Evolutionary conservation across 2,113 vertebrate species (phyloP), one percentile per base, ranked within the genome.

Genomic region (Coryphaenoides rupestris): DNA sequence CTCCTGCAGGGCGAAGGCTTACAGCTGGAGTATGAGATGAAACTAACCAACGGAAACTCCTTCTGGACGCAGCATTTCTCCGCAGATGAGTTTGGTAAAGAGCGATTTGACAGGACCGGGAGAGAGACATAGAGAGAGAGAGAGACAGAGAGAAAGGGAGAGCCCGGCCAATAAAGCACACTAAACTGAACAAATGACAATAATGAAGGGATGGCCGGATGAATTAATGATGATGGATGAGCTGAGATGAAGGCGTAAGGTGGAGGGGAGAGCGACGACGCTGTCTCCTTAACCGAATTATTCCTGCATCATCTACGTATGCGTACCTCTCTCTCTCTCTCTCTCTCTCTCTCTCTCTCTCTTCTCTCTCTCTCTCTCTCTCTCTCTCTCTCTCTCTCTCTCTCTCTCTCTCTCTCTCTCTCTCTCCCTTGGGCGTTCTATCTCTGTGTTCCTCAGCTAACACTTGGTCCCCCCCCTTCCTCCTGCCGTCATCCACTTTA

Each of bases 51-150:
- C 0, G 95, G 95, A 56, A 92, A 94, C 83, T 96, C 95, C 21
- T 95, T 96, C 74, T 96, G 95, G 95, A 96, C 93, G 0, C 88
- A 91, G 56, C 95, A 96, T 84, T 96, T 96, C 82, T 96, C 95
- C 0, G 95, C 95, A 0, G 95, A 96, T 54, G 94, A 96, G 70
- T 96, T 96, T 46, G 95, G 94, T 95, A 78, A 91, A 92, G 76
- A 19, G 50, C 62, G 74, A 72, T 58, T 63, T 28, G 7, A 19
- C n/a, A 21, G 53, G 72, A 57, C 23, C 2, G 63, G 70, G 62
- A 65, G 23, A 74, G 60, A 65, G 71, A 19, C 10, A 56, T 16
- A 24, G 55, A 26, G 19, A 40, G 23, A 26, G 14, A 26, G 6
- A 12, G 47, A 9, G 19, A 26, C 33, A 33, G 21, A 33, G 28